These are phyloP conservation scores for Cheilosia variabilis DNA, from an alignment of 2,888 invertebrate genomes.

Conservation along the genomic window DNA sequence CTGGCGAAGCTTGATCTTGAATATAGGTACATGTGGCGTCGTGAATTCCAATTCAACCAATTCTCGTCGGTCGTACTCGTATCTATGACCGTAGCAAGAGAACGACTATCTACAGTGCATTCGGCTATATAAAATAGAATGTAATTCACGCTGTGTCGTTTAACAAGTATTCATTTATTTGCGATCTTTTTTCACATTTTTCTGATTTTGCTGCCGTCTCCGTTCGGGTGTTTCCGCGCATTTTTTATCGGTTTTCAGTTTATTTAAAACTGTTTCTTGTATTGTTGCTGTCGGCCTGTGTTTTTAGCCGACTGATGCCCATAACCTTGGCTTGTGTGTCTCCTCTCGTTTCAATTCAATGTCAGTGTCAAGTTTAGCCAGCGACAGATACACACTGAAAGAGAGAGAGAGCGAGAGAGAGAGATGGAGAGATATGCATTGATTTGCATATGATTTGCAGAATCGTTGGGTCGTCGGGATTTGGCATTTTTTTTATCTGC, in stretches of 20 bases:
- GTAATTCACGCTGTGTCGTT: slow-evolving; percentile 63
- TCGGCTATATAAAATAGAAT: slow-evolving; percentile 41
- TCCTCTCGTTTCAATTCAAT: slow-evolving; percentile 53
- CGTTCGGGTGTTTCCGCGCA: slow-evolving; percentile 24
- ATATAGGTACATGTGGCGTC: neutral
- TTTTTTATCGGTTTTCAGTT: neutral
- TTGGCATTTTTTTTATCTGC: slow-evolving; percentile 8
- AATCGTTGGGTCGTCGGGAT: slow-evolving; percentile 20
- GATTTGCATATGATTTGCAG: slow-evolving; percentile 64
- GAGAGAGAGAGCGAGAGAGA: neutral
- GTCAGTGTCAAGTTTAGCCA: slow-evolving; percentile 66
- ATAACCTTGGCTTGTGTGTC: slow-evolving; percentile 63
- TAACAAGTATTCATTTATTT: slow-evolving; percentile 67
- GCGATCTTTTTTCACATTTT: slow-evolving; percentile 29
- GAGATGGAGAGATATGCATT: slow-evolving; percentile 38
- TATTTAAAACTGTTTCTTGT: slow-evolving; percentile 22
- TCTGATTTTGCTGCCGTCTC: slow-evolving; percentile 29
- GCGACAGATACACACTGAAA: neutral
- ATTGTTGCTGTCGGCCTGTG: slow-evolving; percentile 21
- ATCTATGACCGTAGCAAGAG: slow-evolving; percentile 22
- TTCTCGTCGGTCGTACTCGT: neutral
- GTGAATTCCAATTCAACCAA: neutral
- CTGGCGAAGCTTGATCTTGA: slow-evolving; percentile 30
- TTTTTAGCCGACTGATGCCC: slow-evolving; percentile 63
- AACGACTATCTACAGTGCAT: slow-evolving; percentile 29